These are phyloP conservation scores for Calameuta filiformis DNA, from an alignment of 2,888 invertebrate species.

Conservation along the genomic window DNA sequence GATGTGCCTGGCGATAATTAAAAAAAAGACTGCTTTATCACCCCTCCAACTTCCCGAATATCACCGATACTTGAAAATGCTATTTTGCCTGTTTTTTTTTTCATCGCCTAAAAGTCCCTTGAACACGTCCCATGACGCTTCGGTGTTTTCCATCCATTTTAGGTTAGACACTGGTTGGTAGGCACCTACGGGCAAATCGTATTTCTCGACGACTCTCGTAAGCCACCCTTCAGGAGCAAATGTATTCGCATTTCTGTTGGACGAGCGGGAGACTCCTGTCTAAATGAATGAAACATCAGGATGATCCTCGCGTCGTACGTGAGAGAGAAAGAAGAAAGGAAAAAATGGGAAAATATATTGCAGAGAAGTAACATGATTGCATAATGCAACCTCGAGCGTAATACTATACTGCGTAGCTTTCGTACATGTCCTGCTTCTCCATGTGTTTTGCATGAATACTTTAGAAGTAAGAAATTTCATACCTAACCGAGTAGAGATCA, in stretches of 20 bases:
- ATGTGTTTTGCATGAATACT: background rate
- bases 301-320: background rate
- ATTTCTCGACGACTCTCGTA: background rate
- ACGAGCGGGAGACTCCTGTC: background rate
- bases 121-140: background rate
- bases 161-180: background rate
- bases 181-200: background rate
- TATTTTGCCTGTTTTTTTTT: background rate
- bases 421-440: background rate
- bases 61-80: background rate
- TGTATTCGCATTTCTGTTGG: background rate
- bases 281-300: background rate
- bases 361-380: background rate
- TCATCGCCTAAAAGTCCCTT: background rate
- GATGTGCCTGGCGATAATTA: background rate
- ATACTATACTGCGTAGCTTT: background rate
- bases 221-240: background rate
- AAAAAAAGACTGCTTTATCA: background rate
- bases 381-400: background rate
- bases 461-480: background rate
- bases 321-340: background rate
- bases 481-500: background rate
- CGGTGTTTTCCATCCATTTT: background rate
- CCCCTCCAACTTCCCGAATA: background rate
- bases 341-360: background rate